phyloP scores from a whole-genome alignment of 1,140 invertebrate species.

The Homalodisca vitripennis region DNA sequence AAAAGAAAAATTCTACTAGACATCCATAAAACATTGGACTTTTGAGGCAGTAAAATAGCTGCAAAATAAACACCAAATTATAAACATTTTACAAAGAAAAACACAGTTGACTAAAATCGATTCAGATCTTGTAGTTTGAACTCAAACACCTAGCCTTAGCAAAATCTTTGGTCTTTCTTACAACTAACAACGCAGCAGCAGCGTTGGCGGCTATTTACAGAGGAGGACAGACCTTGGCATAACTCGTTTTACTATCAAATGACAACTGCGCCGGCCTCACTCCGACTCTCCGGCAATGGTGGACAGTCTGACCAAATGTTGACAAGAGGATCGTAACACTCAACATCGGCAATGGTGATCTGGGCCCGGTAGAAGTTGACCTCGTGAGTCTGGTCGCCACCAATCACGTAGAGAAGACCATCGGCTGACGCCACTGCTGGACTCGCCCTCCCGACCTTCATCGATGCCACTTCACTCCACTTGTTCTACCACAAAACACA shows the following conservation, averaged over 20 bases:
- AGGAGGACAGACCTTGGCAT: too few species aligned
- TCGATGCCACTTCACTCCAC: slow-evolving; percentile 72
- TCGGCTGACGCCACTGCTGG: slow-evolving; percentile 82
- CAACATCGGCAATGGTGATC: slow-evolving; percentile 75
- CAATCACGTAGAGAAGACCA: slow-evolving; percentile 78
- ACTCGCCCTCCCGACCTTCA: slow-evolving; percentile 74
- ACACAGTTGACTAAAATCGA: too few species aligned
- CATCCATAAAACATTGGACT: too few species aligned
- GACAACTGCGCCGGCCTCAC: slow-evolving; percentile 78
- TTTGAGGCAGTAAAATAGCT: too few species aligned
- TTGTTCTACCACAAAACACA: slow-evolving; percentile 57
- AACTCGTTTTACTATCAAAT: slow-evolving; percentile 42
- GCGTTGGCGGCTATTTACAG: too few species aligned
- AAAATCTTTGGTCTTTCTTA: too few species aligned
- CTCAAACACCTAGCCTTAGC: too few species aligned
- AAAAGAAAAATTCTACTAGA: too few species aligned
- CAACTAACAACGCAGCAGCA: too few species aligned
- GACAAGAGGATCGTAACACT: slow-evolving; percentile 76
- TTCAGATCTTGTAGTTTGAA: too few species aligned
- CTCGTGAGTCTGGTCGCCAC: slow-evolving; percentile 61
- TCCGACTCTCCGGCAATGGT: slow-evolving; percentile 75
- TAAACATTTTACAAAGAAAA: too few species aligned
- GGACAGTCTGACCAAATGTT: slow-evolving; percentile 76
- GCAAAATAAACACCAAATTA: too few species aligned
- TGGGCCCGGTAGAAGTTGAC: slow-evolving; percentile 80